Base-by-base conservation (phyloP, 2,797 vertebrate species). In the Acridotheres tristis region DNA sequence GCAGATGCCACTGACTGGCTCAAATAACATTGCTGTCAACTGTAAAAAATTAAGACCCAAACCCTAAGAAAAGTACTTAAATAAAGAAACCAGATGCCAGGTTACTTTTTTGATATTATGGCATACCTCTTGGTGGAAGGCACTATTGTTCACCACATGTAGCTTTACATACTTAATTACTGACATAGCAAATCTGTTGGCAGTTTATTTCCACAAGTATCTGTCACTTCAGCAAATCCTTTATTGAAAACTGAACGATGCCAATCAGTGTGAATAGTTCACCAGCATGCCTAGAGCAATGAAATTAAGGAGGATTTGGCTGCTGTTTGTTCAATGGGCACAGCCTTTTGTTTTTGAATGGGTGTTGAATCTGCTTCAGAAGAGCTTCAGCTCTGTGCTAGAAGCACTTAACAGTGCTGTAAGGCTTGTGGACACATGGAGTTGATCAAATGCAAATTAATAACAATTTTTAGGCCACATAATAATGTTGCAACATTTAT, bases 1-100 rank as follows among this genome's bases (percentile, higher is more conserved):
- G 98, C 99, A 99, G 99, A 99, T 99, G 99, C 99, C 98, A 98
- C 98, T 97, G 98, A 98, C 99, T 99, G 98, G 98, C 98, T 99
- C 98, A 98, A 99, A 99, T 99, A 99, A 98, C 98, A 91, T 98
- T 97, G 98, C 99, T 99, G 99, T 99, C 99, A 99, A 98, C 97
- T 97, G 98, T 99, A 99, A 99, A 99, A 99, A 99, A 99, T 99
- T 98, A 99, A 99, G 98, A 99, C 97, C 98, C 98, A 97, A 98
- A 98, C 97, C 97, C 97, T 98, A 98, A 99, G 98, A 98, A 98
- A 98, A 98, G 98, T 98, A 98, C 98, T 98, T 98, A 98, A 98
- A 98, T 98, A 98, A 98, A 98, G 97, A 98, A 99, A 98, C 98
- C 99, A 99, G 99, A 99, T 99, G 99, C 98, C 96, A 97, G 98